These are phyloP conservation scores for Latheticus oryzae DNA, from an alignment of 2,888 invertebrate species.

Conservation along the genomic window DNA sequence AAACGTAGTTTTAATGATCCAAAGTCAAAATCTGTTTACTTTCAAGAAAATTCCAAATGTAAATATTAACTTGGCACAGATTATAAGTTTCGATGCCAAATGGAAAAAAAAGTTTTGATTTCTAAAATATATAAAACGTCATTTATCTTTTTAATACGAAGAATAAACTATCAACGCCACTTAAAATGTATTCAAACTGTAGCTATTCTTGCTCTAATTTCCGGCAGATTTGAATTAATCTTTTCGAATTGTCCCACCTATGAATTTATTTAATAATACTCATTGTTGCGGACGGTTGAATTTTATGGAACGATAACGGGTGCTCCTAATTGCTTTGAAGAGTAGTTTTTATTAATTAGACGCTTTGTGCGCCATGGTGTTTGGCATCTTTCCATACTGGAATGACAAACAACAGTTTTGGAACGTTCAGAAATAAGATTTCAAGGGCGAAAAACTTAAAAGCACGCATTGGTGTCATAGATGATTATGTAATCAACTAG, in stretches of 20 bases:
- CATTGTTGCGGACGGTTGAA: slow-evolving; percentile 17
- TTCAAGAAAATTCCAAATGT: too few relatives aligned
- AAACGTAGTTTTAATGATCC: too few relatives aligned
- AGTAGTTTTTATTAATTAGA: slow-evolving; percentile 31
- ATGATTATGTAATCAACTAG: slow-evolving; percentile 13
- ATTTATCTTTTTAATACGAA: too few relatives aligned
- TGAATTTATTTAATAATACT: slow-evolving; percentile 20
- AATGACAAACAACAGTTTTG: slow-evolving; percentile 37
- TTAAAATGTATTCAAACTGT: too few relatives aligned
- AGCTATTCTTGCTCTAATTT: slow-evolving; percentile 23
- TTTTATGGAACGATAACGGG: slow-evolving; percentile 15
- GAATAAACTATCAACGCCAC: slow-evolving; percentile 8
- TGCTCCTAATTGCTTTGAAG: slow-evolving; percentile 22
- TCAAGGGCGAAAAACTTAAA: slow-evolving; percentile 34
- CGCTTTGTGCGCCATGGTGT: slow-evolving; percentile 28
- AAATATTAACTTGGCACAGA: slow-evolving; percentile 37
- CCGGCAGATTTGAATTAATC: slow-evolving; percentile 20
- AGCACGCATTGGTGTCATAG: slow-evolving; percentile 1
- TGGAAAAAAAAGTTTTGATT: slow-evolving; percentile 12
- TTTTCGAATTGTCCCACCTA: slow-evolving; percentile 3
- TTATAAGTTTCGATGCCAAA: slow-evolving; percentile 10
- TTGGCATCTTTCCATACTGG: slow-evolving; percentile 38
- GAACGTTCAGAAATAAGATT: slow-evolving; percentile 34
- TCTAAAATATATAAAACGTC: too few relatives aligned
- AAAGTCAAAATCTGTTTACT: too few relatives aligned